A percentile compares a stretch with the other conserved stretches of the same genome.
phyloP scores from a whole-genome alignment of 2,797 vertebrate genomes.

The Chaenodraco wilsoni region DNA sequence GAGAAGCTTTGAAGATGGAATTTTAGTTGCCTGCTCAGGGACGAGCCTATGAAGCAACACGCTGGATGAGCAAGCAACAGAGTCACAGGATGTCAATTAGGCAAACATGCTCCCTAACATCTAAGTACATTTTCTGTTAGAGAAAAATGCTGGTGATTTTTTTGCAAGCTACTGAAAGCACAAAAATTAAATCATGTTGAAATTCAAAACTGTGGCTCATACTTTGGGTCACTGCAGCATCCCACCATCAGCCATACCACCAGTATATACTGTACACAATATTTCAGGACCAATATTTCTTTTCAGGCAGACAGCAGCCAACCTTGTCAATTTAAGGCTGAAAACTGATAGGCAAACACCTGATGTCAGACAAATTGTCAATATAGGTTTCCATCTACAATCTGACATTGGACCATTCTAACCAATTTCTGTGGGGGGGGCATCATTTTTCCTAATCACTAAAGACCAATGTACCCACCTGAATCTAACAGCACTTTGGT shows the following conservation, averaged over 20 bases:
- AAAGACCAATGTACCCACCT: too few relatives aligned
- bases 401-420: too few relatives aligned
- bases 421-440: too few relatives aligned
- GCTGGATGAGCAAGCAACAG: not conserved
- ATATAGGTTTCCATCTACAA: too few relatives aligned
- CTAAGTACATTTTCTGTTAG: not conserved
- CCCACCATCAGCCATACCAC: not conserved
- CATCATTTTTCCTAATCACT: too few relatives aligned
- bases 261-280: not conserved
- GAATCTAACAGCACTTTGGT: too few relatives aligned
- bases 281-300: not conserved
- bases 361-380: too few relatives aligned
- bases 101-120: not conserved
- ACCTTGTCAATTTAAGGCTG: not conserved
- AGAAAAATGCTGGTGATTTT: not conserved
- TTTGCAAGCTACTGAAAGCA: not conserved
- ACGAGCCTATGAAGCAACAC: not conserved
- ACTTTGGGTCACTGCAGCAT: not conserved
- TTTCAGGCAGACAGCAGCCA: not conserved
- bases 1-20: not conserved
- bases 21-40: conserved; percentile 10
- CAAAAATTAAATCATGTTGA: not conserved
- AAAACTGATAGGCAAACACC: not conserved
- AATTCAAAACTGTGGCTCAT: not conserved
- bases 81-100: not conserved